Percentiles rank a stretch among this genome's conserved stretches.
Evolutionary conservation across 2,113 vertebrate species (phyloP).

Genomic region (Ailurus styani): DNA sequence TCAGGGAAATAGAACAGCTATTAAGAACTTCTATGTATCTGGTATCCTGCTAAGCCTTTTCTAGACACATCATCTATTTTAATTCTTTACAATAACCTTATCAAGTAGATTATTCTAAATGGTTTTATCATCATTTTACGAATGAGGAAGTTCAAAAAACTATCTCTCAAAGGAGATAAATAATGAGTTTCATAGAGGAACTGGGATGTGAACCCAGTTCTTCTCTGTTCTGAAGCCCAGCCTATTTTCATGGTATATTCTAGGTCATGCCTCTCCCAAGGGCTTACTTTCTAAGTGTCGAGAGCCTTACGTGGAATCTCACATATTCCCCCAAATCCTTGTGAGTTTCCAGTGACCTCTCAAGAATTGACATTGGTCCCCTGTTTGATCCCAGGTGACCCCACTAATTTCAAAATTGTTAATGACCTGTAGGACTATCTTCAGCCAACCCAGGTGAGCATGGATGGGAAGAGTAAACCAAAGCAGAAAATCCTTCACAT

Average conservation of each 20-base stretch:
- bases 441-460: background rate
- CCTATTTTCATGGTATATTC: background rate
- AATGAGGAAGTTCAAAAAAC: background rate
- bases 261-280: background rate
- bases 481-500: background rate
- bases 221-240: background rate
- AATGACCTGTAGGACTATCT: background rate
- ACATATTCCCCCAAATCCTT: background rate
- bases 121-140: background rate
- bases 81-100: background rate
- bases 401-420: background rate
- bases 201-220: background rate
- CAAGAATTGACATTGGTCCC: background rate
- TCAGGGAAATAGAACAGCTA: background rate
- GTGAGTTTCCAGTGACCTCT: background rate
- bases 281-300: background rate
- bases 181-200: background rate
- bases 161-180: background rate
- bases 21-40: background rate
- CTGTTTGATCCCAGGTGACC: background rate
- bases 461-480: background rate
- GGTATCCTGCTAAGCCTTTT: background rate
- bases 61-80: background rate
- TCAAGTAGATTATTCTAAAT: constrained; percentile 14
- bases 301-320: background rate